Base-by-base conservation (phyloP, 2,113 vertebrate genomes). In the Crotalus viridis region DNA sequence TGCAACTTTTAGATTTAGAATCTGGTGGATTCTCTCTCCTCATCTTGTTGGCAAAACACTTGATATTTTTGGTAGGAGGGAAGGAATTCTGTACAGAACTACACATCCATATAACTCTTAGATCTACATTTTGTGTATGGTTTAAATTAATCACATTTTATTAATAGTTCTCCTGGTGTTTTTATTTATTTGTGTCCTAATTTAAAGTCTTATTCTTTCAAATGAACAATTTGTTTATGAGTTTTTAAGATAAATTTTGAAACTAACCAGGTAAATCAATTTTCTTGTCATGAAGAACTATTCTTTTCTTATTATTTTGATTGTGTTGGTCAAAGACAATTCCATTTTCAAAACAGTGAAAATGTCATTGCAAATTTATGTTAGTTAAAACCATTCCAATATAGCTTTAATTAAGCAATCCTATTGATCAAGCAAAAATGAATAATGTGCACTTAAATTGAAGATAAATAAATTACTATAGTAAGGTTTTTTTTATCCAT, bases 91-190 rank as follows among this genome's bases (percentile, higher is more conserved):
- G 13, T 0, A 4, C 57, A 46, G 28, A 89, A 3, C 95, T 96
- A 92, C 85, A 93, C 85, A 94, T 90, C 7, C 93, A 64, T 90
- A 96, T 92, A 93, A 94, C 94, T 89, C 95, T 95, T 88, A 86
- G 46, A 89, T 54, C 52, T 92, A 39, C 3, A 4, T 81, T 96
- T 94, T 90, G 89, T 33, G 46, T 92, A 88, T 61, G 87, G 56
- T 43, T 10, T 95, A 88, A 95, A 87, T 91, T 96, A 96, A 96
- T 89, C 95, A 93, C 95, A 93, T 85, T 48, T 89, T 87, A 86
- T 48, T 92, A 87, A 88, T 91, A 93, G 39, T 93, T 96, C 92
- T 93, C 94, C 93, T 90, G 91, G 57, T 90, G 90, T 51, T 91
- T 28, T 22, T 91, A 24, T 48, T 85, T 91, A 28, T 89, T 90